Percentiles rank a stretch among this genome's conserved stretches.
phyloP scores from a whole-genome alignment of 2,113 vertebrate species.

The Physeter macrocephalus region DNA sequence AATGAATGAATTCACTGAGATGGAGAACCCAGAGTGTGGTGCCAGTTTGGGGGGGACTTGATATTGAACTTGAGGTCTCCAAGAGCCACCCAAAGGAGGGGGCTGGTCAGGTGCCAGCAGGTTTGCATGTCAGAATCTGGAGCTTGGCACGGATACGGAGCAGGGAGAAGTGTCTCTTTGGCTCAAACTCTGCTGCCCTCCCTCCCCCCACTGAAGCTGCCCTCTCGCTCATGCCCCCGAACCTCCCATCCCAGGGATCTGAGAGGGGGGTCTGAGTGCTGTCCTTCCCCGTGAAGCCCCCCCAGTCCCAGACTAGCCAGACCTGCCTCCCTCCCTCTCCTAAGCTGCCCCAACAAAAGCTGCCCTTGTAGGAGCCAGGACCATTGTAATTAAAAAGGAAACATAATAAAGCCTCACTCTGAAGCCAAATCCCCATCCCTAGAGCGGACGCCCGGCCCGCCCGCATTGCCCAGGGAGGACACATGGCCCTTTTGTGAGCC shows the following conservation, averaged over 20 bases:
- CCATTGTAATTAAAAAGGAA: constrained; percentile 75
- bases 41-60: background rate
- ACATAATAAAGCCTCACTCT: constrained; percentile 70
- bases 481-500: constrained; percentile 70
- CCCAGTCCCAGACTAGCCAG: background rate
- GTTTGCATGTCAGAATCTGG: background rate
- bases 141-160: background rate
- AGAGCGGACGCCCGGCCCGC: background rate
- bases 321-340: constrained; percentile 39
- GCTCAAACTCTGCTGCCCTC: background rate
- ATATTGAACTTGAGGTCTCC: background rate
- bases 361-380: constrained; percentile 60
- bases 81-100: background rate
- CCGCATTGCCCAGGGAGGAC: constrained; percentile 59
- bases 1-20: background rate
- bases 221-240: background rate
- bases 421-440: constrained; percentile 68
- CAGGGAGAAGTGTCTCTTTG: background rate
- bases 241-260: background rate
- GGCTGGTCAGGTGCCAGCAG: background rate
- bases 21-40: background rate
- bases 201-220: background rate
- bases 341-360: constrained; percentile 72
- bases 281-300: background rate
- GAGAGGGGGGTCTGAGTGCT: background rate